phyloP scores from a whole-genome alignment of 1,140 invertebrate genomes.

The Pseudobourletiella spinata region DNA sequence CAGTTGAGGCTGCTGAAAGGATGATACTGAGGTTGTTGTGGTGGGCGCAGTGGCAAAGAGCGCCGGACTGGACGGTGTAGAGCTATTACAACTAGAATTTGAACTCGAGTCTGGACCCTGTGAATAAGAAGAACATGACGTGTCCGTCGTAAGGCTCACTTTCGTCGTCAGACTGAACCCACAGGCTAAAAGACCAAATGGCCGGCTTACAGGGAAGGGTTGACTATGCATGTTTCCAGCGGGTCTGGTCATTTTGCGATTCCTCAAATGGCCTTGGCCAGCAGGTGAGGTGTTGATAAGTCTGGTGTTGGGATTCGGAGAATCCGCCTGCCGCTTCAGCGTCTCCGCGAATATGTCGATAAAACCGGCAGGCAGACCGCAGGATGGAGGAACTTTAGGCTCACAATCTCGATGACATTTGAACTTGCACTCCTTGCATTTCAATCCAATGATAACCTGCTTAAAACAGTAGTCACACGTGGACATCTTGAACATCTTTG shows the following conservation, averaged over 20 bases:
- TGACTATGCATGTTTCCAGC: conserved; percentile 52
- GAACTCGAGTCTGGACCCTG: conserved; percentile 71
- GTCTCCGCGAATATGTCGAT: conserved; percentile 56
- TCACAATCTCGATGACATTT: conserved; percentile 87
- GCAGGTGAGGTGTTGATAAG: conserved; percentile 3
- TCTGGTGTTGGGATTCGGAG: conserved; percentile 15
- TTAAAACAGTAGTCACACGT: conserved; percentile 86
- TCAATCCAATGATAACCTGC: conserved; percentile 80
- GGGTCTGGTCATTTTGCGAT: conserved; percentile 49
- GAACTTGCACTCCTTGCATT: conserved; percentile 93
- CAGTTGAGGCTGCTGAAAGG: conserved; percentile 14
- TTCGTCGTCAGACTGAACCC: no score
- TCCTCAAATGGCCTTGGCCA: conserved; percentile 33
- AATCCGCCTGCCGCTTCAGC: conserved; percentile 3
- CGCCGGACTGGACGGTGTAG: conserved; percentile 88
- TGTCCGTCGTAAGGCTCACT: no score
- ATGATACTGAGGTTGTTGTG: conserved; percentile 39
- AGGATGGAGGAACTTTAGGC: conserved; percentile 80
- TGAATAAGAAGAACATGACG: no score
- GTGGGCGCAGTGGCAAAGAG: conserved; percentile 54
- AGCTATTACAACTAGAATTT: conserved; percentile 92
- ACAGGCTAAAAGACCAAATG: no score
- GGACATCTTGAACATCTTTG: conserved; percentile 75
- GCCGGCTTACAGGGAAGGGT: conserved; percentile 49
- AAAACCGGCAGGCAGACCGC: conserved; percentile 73